Evolutionary conservation across 2,113 vertebrate genomes (phyloP).

Genomic region (Neogobius melanostomus): DNA sequence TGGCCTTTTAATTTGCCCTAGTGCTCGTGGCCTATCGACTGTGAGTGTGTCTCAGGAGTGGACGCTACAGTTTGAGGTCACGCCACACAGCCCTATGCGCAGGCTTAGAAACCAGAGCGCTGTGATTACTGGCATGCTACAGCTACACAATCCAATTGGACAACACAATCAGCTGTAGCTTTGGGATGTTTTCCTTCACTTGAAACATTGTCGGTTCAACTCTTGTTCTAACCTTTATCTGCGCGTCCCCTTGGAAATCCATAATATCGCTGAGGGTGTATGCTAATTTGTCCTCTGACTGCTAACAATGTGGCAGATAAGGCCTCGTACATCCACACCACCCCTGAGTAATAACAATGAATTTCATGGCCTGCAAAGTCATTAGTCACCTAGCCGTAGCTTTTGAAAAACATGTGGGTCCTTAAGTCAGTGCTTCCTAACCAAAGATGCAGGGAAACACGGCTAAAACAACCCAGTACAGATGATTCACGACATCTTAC

Average conservation of each 20-base stretch:
- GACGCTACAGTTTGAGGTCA: constrained; percentile 49
- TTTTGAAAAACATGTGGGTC: background rate
- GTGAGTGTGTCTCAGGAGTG: constrained; percentile 39
- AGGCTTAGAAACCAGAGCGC: constrained; percentile 10
- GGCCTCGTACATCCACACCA: constrained; percentile 27
- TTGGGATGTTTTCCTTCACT: background rate
- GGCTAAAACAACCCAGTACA: too few species aligned
- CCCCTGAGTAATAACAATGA: constrained; percentile 42
- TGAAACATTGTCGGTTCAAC: background rate
- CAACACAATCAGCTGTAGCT: background rate
- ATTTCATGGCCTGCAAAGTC: constrained; percentile 6
- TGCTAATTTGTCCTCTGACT: constrained; percentile 54
- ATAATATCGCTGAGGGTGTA: constrained; percentile 44
- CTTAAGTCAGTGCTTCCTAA: too few species aligned
- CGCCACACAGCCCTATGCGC: constrained; percentile 8
- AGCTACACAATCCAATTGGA: background rate
- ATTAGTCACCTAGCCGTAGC: background rate
- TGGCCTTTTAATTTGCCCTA: constrained; percentile 65
- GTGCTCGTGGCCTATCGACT: constrained; percentile 53
- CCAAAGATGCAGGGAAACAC: too few species aligned
- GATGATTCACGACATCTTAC: constrained; percentile 63
- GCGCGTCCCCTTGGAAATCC: constrained; percentile 16
- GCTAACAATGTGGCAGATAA: constrained; percentile 32
- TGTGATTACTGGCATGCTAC: constrained; percentile 37
- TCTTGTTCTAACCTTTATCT: constrained; percentile 21